These are phyloP conservation scores for Anastrepha obliqua DNA, from an alignment of 1,140 invertebrate genomes.

Conservation along the genomic window DNA sequence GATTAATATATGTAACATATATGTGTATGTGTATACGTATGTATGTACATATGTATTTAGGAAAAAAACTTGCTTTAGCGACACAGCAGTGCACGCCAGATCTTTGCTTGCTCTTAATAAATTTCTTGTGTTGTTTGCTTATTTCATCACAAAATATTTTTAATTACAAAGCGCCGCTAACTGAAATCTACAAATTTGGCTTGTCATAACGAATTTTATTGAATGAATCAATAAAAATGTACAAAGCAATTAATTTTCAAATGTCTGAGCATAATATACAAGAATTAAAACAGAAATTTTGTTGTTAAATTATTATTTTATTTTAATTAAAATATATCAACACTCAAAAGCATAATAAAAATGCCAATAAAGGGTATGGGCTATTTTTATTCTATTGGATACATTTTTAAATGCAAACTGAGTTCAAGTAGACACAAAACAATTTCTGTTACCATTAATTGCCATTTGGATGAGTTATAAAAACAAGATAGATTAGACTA, in stretches of 20 bases:
- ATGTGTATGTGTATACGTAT: no score
- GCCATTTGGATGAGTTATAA: no score
- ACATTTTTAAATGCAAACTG: not conserved
- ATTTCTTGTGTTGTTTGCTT: no score
- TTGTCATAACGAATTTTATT: not conserved
- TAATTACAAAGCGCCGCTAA: constrained; percentile 24
- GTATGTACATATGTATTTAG: no score
- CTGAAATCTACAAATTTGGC: not conserved
- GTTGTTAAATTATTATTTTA: constrained; percentile 3
- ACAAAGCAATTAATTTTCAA: not conserved
- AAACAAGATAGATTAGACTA: no score
- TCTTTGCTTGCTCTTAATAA: no score
- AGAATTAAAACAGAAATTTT: not conserved
- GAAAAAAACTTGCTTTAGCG: no score
- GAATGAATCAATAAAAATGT: constrained; percentile 45
- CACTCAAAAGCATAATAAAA: constrained; percentile 33
- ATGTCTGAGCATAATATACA: not conserved
- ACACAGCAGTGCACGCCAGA: no score
- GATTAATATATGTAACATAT: not conserved
- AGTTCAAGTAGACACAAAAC: not conserved
- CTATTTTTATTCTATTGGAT: not conserved
- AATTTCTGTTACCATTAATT: not conserved
- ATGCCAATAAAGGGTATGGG: not conserved
- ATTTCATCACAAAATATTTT: constrained; percentile 17
- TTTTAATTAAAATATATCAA: constrained; percentile 32